Base-by-base conservation (phyloP, 2,113 vertebrate species). In the Callipepla californica region DNA sequence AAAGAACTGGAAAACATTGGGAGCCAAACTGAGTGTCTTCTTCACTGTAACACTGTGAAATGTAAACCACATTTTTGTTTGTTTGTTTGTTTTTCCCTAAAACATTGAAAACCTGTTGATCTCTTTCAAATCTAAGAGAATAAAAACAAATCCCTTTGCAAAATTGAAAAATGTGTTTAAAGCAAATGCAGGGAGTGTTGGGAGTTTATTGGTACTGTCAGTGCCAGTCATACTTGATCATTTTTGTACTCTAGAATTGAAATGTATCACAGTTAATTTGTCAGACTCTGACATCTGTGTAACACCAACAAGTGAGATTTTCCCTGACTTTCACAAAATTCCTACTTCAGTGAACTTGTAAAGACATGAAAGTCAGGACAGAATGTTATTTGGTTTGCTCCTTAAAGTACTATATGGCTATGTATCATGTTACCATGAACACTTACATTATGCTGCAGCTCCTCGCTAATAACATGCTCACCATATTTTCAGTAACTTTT, bases 31-130 rank as follows among this genome's bases (percentile, higher is more conserved):
- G 4, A 48, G 26, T 26, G 28, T 58, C 70, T 90, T 57, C 48
- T 14, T 61, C 69, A 81, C 48, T 18, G 3, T 45, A 85, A 50
- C 34, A 23, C 40, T 45, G 30, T 62, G 67, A 94, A 89, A 94
- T 21, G 20, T 58, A 89, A 89, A 82, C 40, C 18, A 73, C 53
- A 67, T 16, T 25, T 69, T 3, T 62, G 5, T 62, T 51, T 51
- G 28, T 53, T 28, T 53, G 5, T 62, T 51, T 51, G 28, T 53
- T 28, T 53, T 53, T 53, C 10, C 30, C 30, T n/a, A 6, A 7
- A 26, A 8, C 19, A 21, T 67, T 73, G 9, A 14, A 51, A 36
- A 47, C 21, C 14, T 53, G 26, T 58, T 45, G 72, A 77, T 6
- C 18, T 82, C 70, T 34, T 55, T 91, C 76, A 80, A 70, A 58